Evolutionary conservation across 1,140 invertebrate genomes (phyloP).

Genomic region (Hermatobates lingyangjiaoensis): DNA sequence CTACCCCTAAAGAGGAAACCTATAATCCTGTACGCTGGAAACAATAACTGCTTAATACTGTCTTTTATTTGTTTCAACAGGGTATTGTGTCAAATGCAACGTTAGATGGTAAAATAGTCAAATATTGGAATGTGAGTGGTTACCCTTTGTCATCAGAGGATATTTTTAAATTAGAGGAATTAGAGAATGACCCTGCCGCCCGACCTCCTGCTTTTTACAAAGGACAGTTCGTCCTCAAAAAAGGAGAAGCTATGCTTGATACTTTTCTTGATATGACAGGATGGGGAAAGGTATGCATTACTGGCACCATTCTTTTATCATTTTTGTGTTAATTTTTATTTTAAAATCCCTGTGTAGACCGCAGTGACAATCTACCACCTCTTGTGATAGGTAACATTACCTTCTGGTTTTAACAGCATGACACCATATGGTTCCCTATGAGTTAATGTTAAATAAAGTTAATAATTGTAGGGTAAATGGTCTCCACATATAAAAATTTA

Average conservation of each 20-base stretch:
- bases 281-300: slow-evolving; percentile 13
- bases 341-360: too few relatives aligned
- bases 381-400: too few relatives aligned
- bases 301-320: too few relatives aligned
- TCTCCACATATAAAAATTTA: too few relatives aligned
- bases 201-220: background rate
- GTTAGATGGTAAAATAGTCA: slow-evolving; percentile 6
- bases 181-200: background rate
- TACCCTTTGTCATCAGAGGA: slow-evolving; percentile 11
- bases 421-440: too few relatives aligned
- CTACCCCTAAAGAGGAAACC: too few relatives aligned
- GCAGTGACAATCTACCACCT: too few relatives aligned
- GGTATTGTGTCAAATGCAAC: slow-evolving; percentile 13
- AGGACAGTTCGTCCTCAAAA: background rate
- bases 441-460: too few relatives aligned
- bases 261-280: slow-evolving; percentile 13
- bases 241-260: slow-evolving; percentile 2
- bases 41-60: background rate
- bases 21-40: too few relatives aligned
- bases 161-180: slow-evolving; percentile 5
- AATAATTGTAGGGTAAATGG: too few relatives aligned
- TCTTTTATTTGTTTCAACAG: slow-evolving; percentile 7
- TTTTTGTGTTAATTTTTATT: too few relatives aligned
- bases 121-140: slow-evolving; percentile 9
- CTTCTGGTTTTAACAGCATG: too few relatives aligned